phyloP scores from a whole-genome alignment of 2,797 vertebrate genomes.

The Crocidura indochinensis region DNA sequence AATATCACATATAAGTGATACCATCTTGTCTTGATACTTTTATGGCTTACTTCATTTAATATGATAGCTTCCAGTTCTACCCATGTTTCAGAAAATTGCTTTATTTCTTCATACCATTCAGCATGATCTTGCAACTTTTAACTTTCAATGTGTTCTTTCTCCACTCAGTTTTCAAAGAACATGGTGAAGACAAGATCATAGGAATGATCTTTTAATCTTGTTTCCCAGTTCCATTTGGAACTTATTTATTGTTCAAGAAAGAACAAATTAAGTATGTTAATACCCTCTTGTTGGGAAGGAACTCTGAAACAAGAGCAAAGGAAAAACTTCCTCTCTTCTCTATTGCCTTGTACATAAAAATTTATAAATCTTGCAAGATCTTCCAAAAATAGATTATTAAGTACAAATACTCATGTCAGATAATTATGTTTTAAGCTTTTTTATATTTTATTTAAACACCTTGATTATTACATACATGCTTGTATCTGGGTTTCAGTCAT shows the following conservation, averaged over 20 bases:
- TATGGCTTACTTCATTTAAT: no score
- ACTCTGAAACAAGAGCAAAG: not conserved
- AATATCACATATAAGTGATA: no score
- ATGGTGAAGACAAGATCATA: no score
- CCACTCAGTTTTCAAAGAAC: not conserved
- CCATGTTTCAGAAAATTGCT: no score
- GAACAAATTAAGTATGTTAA: no score
- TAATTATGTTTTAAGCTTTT: not conserved
- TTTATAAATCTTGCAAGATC: not conserved
- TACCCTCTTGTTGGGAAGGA: not conserved
- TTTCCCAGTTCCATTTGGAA: not conserved
- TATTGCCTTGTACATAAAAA: not conserved
- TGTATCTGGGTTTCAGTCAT: no score
- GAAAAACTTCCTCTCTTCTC: not conserved
- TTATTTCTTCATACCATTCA: no score
- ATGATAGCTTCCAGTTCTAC: no score
- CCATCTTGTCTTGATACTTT: no score
- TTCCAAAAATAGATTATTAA: not conserved
- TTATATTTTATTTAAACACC: no score
- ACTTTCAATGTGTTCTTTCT: not conserved
- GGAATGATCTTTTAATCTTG: not conserved
- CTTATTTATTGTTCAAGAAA: constrained; percentile 4
- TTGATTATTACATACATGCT: no score
- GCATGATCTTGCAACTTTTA: not conserved
- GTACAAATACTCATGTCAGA: not conserved